A percentile compares a stretch with the other conserved stretches of the same genome.
Conservation (phyloP, 2,888 invertebrate species). For the Prenolepis imparis region DNA sequence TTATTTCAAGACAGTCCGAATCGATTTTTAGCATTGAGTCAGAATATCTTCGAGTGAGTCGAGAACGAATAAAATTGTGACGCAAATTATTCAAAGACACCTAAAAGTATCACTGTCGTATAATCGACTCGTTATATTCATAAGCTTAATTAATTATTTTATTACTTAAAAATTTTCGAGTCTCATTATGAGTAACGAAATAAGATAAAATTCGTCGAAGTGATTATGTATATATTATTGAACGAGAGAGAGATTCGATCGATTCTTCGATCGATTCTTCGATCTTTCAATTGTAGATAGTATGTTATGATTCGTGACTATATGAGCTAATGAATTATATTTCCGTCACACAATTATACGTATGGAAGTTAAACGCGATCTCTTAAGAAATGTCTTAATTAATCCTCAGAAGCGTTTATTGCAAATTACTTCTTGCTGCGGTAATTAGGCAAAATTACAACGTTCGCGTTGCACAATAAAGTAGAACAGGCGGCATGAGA, state of each 20-base stretch:
- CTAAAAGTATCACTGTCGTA: background rate
- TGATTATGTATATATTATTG: background rate
- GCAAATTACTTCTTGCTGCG: conserved; percentile 72
- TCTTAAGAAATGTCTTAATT: conserved; percentile 76
- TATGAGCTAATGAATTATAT: conserved; percentile 43
- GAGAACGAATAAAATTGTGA: background rate
- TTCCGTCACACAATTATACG: conserved; percentile 41
- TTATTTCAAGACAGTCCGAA: conserved; percentile 50
- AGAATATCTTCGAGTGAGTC: background rate
- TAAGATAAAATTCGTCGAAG: background rate
- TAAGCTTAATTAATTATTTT: background rate
- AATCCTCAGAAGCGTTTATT: conserved; percentile 74
- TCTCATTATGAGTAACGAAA: background rate
- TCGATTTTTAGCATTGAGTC: conserved; percentile 21
- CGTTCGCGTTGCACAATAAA: conserved; percentile 74
- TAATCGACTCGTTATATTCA: background rate
- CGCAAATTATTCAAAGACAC: background rate
- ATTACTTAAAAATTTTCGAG: background rate
- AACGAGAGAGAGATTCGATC: no score
- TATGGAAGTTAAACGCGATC: conserved; percentile 66
- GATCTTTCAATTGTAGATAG: background rate
- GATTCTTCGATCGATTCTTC: no score
- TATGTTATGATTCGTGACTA: conserved; percentile 29
- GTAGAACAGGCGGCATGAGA: conserved; percentile 72
- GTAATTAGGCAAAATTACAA: conserved; percentile 76